Evolutionary conservation across 2,113 vertebrate genomes (phyloP), one percentile per base, ranked within the genome.

Genomic region (Canis aureus): DNA sequence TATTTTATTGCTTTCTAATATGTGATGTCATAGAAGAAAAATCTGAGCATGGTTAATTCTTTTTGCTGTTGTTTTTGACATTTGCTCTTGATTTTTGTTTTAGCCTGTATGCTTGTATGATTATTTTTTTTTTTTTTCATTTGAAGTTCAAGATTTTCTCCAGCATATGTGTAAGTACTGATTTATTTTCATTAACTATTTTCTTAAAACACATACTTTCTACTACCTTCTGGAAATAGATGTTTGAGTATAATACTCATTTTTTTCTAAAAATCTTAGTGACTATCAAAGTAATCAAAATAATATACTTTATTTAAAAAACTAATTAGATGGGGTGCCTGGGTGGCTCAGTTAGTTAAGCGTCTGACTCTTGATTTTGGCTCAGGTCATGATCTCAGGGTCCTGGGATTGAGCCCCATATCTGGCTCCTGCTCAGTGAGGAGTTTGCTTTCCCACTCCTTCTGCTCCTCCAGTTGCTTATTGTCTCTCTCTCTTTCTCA

Each of bases 131-230:
- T 38, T 69, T 9, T 87, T n/a, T 73, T 43, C 43, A 43, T 43
- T 43, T 71, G 22, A 80, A 55, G 23, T 38, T 86, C 27, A 86
- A 25, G 8, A 43, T 88, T 78, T 97, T 78, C 55, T 71, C n/a
- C 32, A 79, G 53, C 6, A 73, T 57, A 35, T 51, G 27, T 95
- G 19, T 49, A 85, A 79, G 29, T 84, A 88, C 32, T 93, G n/a
- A 10, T 49, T 13, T 95, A 51, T 79, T 92, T 97, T 66, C 55
- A 62, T 93, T 80, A 88, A 59, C 22, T 84, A n/a, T 93, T 93
- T 95, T 78, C 60, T 67, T 91, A n/a, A 84, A 64, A 74, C 23
- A 57, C 13, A 85, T 84, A 81, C 19, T 91, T 86, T 11, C 32
- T 29, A 55, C 51, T 74, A 23, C 93, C 15, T 62, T 81, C 38